phyloP scores from a whole-genome alignment of 2,113 vertebrate species.

The Neogobius melanostomus region DNA sequence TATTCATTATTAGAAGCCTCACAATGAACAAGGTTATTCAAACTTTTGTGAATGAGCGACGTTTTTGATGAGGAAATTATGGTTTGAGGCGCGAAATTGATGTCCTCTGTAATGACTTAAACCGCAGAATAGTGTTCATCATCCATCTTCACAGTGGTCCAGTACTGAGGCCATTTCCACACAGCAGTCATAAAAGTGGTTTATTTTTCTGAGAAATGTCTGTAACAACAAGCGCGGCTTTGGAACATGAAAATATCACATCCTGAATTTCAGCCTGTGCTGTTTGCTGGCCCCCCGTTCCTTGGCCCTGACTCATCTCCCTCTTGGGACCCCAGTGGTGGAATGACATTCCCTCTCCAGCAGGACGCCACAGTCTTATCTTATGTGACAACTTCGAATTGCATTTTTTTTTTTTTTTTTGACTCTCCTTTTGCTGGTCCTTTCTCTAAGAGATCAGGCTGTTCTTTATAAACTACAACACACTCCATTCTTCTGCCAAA shows the following conservation, averaged over 20 bases:
- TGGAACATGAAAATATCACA: conserved; percentile 34
- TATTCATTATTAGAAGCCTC: no score
- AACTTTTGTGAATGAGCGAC: no score
- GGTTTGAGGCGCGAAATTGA: no score
- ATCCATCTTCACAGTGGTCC: conserved; percentile 10
- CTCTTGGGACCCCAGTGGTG: conserved; percentile 39
- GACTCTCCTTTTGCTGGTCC: background rate
- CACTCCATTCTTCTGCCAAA: background rate
- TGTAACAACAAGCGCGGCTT: conserved; percentile 10
- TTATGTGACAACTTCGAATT: conserved; percentile 38
- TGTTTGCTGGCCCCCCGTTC: conserved; percentile 21
- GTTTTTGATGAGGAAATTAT: no score
- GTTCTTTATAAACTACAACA: conserved; percentile 3
- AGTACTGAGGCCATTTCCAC: background rate
- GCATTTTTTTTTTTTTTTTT: background rate
- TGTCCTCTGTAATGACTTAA: background rate
- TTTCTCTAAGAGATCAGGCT: conserved; percentile 12
- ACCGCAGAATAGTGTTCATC: background rate
- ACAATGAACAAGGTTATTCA: no score
- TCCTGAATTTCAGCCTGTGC: conserved; percentile 20
- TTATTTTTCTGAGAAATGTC: background rate
- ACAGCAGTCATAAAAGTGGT: background rate
- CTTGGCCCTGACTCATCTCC: conserved; percentile 45
- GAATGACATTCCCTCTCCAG: conserved; percentile 49
- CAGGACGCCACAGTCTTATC: conserved; percentile 47